phyloP scores from a whole-genome alignment of 2,888 invertebrate genomes.

The Unio delphinus region DNA sequence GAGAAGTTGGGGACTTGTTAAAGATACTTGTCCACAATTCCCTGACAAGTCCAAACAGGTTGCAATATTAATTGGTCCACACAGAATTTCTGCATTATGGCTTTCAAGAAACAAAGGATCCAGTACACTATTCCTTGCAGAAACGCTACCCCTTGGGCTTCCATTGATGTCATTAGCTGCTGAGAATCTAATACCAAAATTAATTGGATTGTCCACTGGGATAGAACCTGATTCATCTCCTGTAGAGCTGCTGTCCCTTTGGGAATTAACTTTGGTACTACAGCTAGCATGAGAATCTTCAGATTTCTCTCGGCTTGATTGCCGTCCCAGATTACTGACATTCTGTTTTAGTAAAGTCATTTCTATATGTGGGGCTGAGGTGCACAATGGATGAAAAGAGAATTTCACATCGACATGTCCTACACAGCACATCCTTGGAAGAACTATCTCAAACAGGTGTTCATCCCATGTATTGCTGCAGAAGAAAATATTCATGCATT shows the following conservation, averaged over 20 bases:
- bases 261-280: too few relatives aligned
- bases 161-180: slow-evolving; percentile 12
- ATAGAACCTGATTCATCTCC: slow-evolving; percentile 21
- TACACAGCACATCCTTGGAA: slow-evolving; percentile 82
- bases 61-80: slow-evolving; percentile 88
- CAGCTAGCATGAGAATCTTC: slow-evolving; percentile 1
- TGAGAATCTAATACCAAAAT: slow-evolving; percentile 31
- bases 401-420: slow-evolving; percentile 94
- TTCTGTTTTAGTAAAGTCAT: slow-evolving; percentile 81
- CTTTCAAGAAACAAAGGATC: slow-evolving; percentile 83
- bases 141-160: slow-evolving; percentile 8
- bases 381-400: slow-evolving; percentile 83
- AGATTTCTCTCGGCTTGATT: slow-evolving; percentile 64
- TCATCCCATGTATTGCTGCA: slow-evolving; percentile 90
- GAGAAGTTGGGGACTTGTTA: slow-evolving; percentile 82
- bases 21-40: slow-evolving; percentile 86
- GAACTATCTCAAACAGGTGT: slow-evolving; percentile 89
- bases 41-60: slow-evolving; percentile 88
- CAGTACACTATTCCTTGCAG: slow-evolving; percentile 45
- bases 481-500: slow-evolving; percentile 3
- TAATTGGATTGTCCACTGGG: slow-evolving; percentile 41
- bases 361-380: slow-evolving; percentile 85
- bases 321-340: slow-evolving; percentile 74
- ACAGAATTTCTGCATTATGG: slow-evolving; percentile 91
- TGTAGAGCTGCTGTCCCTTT: not conserved